Evolutionary conservation across 2,113 vertebrate species (phyloP).

Genomic region (Hypocryptadius cinnamomeus): DNA sequence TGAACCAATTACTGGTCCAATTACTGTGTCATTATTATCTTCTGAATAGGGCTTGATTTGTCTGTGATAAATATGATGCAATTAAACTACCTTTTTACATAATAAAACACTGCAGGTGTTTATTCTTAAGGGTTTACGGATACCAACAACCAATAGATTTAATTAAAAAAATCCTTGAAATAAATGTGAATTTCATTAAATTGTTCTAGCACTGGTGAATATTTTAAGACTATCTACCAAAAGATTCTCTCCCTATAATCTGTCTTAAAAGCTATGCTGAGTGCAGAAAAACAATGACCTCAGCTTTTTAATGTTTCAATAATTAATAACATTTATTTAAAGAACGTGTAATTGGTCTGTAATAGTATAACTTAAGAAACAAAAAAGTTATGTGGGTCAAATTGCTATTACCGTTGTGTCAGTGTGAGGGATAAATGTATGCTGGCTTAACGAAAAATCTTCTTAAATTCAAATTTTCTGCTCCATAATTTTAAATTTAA

Average conservation of each 20-base stretch:
- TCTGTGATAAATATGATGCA: conserved; percentile 81
- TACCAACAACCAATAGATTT: conserved; percentile 81
- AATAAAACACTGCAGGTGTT: conserved; percentile 84
- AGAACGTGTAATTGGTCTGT: conserved; percentile 37
- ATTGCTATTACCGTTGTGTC: neutral
- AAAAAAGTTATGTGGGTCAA: conserved; percentile 50
- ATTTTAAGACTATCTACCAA: conserved; percentile 56
- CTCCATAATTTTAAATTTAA: conserved; percentile 3
- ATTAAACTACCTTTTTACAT: conserved; percentile 84
- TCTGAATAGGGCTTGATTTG: conserved; percentile 82
- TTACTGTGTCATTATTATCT: conserved; percentile 81
- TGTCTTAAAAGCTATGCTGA: conserved; percentile 64
- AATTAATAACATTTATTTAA: conserved; percentile 61
- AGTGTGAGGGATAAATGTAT: neutral
- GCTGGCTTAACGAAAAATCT: neutral
- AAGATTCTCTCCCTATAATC: conserved; percentile 41
- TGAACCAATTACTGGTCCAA: conserved; percentile 82
- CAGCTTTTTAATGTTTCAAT: conserved; percentile 55
- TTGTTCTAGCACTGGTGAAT: conserved; percentile 60
- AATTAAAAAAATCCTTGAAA: conserved; percentile 75
- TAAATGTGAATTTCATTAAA: conserved; percentile 76
- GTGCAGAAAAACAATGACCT: conserved; percentile 64
- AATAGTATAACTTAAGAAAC: conserved; percentile 40
- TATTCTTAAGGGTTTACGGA: conserved; percentile 80
- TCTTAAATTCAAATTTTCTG: conserved; percentile 20